phyloP scores from a whole-genome alignment of 2,888 invertebrate species.

The Ophraella communa region DNA sequence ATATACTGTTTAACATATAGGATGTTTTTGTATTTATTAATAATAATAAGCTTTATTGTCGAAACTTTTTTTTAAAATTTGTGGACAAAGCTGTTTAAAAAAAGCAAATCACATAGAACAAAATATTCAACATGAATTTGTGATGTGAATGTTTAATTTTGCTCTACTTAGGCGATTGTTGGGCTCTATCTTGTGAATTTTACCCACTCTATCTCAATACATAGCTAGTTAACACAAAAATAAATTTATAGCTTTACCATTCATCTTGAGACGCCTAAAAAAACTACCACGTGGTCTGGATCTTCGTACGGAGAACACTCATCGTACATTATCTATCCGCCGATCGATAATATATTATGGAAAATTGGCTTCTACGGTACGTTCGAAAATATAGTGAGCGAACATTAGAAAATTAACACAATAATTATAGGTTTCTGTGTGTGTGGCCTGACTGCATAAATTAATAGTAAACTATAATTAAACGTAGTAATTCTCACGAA shows the following conservation, averaged over 20 bases:
- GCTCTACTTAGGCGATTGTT: no score
- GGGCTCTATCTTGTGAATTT: no score
- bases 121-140: no score
- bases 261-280: constrained; percentile 18
- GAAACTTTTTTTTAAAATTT: no score
- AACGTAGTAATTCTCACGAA: constrained; percentile 31
- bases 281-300: constrained; percentile 19
- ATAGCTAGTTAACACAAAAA: not conserved
- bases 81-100: no score
- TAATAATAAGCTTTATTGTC: no score
- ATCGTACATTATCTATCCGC: constrained; percentile 12
- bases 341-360: constrained; percentile 28
- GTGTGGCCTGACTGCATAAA: constrained; percentile 27
- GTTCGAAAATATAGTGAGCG: constrained; percentile 21
- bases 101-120: no score
- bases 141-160: no score
- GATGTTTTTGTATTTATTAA: no score
- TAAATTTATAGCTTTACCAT: constrained; percentile 1
- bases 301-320: constrained; percentile 7
- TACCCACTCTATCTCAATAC: no score
- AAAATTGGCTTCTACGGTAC: constrained; percentile 30
- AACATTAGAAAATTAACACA: constrained; percentile 25
- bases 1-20: no score
- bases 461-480: constrained; percentile 33
- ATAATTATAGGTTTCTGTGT: constrained; percentile 25